Evolutionary conservation across 2,797 vertebrate species (phyloP).

Genomic region (Rhadinocentrus ornatus): DNA sequence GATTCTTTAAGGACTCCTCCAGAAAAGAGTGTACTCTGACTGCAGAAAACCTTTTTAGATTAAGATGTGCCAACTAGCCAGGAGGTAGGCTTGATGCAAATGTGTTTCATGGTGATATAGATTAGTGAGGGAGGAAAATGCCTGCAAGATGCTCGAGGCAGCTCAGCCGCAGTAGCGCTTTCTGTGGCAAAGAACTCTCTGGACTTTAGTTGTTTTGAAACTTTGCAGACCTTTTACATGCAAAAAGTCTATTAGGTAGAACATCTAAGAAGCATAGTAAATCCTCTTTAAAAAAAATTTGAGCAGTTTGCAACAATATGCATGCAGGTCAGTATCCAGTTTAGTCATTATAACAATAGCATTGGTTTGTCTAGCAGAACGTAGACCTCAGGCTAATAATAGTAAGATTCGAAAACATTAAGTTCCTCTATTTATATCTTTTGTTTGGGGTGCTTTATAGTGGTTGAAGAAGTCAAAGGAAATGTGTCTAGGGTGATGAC

Average conservation of each 20-base stretch:
- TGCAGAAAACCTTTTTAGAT: neutral
- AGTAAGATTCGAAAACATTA: neutral
- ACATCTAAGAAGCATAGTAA: neutral
- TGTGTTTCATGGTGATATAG: neutral
- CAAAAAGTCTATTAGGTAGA: neutral
- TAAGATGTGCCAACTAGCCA: neutral
- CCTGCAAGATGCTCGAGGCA: neutral
- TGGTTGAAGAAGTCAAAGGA: neutral
- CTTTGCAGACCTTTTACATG: neutral
- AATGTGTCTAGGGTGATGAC: slow-evolving; percentile 31
- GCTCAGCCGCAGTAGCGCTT: neutral
- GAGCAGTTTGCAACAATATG: neutral
- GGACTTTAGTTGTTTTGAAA: neutral
- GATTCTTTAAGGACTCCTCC: neutral
- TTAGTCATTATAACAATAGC: neutral
- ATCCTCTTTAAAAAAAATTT: neutral
- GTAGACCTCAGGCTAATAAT: neutral
- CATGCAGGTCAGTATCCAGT: neutral
- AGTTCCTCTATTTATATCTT: neutral
- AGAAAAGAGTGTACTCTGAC: neutral
- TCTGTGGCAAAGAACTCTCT: neutral
- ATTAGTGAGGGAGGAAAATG: neutral
- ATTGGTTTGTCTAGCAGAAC: neutral
- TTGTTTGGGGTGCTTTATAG: slow-evolving; percentile 13
- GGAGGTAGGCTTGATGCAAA: neutral